Conservation (phyloP, 2,888 invertebrate species). For the Troilus luridus region DNA sequence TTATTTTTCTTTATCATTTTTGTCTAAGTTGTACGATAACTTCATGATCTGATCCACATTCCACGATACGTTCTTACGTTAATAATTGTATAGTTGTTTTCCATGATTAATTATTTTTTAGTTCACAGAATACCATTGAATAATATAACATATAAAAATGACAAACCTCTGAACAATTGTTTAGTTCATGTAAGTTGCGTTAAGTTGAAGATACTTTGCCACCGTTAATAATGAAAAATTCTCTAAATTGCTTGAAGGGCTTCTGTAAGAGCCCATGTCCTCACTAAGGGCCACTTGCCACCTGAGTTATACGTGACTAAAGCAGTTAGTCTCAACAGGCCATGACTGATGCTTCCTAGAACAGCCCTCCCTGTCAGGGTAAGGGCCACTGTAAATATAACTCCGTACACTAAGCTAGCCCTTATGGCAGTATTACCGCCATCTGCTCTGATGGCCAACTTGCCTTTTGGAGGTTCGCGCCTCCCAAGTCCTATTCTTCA, state of each 20-base stretch:
- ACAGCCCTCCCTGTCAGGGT: not conserved
- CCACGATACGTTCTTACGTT: too few species aligned
- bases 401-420: not conserved
- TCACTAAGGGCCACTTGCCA: not conserved
- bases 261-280: not conserved
- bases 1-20: too few species aligned
- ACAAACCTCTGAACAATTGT: too few species aligned
- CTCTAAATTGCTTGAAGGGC: not conserved
- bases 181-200: not conserved
- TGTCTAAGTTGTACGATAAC: too few species aligned
- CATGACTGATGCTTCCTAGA: constrained; percentile 24
- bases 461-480: not conserved
- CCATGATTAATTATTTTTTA: too few species aligned
- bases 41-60: too few species aligned
- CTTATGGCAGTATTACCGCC: not conserved
- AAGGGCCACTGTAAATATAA: not conserved
- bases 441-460: not conserved
- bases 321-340: not conserved
- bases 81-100: too few species aligned
- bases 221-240: not conserved
- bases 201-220: not conserved
- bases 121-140: too few species aligned
- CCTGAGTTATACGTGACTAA: constrained; percentile 33
- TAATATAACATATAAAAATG: too few species aligned
- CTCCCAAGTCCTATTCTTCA: not conserved